Base-by-base conservation (phyloP, 2,113 vertebrate species). In the Maccullochella peelii region DNA sequence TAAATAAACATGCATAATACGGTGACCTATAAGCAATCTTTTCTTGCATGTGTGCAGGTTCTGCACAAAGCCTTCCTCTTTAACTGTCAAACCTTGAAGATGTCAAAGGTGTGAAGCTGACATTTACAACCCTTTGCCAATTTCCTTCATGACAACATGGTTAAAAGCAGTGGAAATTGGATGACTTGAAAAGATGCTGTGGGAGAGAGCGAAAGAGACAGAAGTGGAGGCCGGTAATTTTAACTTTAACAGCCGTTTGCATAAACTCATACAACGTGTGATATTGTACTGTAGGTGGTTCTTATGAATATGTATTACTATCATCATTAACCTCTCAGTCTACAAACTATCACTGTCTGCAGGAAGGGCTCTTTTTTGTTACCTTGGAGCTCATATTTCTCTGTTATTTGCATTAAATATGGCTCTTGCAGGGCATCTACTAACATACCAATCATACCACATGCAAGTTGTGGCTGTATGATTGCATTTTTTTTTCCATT, bases 241-340 rank as follows among this genome's bases (percentile, higher is more conserved):
- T 54, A 36, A 66, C 58, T 71, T 76, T 52, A 76, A 69, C 40
- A 66, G 50, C 0, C 52, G 73, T 91, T 87, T 90, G 47, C 86
- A 91, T 90, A 80, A 79, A 81, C 55, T 66, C 63, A 49, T 36
- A 40, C 69, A 83, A 66, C 68, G 62, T 84, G 57, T 27, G 20
- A 50, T 36, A 77, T 55, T 71, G 89, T 30, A 77, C 50, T 71
- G 89, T 90, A 74, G 84, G 89, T 71, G 83, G 84, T 8, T 73
- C 65, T 72, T 67, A 80, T 91, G 67, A 88, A 89, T 91, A 93
- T 87, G 82, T 73, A 85, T 87, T n/a, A 27, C 20, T 30, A 44
- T 14, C 33, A 58, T 77, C n/a, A 55, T 55, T 33, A 21, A 42
- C 23, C 74, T 57, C 8, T 38, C 44, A 25, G 7, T 27, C 42